Conservation (phyloP, 2,888 invertebrate species). For the Orchestes rusci region DNA sequence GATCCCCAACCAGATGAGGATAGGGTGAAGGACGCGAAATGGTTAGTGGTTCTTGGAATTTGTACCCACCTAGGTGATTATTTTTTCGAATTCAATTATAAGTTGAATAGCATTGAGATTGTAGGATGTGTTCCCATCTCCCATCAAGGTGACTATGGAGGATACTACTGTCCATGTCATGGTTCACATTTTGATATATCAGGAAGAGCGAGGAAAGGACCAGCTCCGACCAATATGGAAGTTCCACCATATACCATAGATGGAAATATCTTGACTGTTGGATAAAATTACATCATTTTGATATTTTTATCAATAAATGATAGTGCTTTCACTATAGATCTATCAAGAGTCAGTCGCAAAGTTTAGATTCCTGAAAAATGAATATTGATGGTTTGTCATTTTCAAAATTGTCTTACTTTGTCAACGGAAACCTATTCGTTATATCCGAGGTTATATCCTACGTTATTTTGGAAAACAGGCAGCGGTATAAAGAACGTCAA, state of each 20-base stretch:
- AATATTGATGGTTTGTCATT: too few relatives aligned
- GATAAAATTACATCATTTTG: too few relatives aligned
- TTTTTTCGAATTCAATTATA: too few relatives aligned
- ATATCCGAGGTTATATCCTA: too few relatives aligned
- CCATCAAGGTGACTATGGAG: constrained; percentile 56
- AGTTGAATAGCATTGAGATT: not conserved
- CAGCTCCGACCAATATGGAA: constrained; percentile 64
- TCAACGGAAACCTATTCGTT: too few relatives aligned
- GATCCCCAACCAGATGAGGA: constrained; percentile 51
- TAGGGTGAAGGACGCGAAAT: constrained; percentile 53
- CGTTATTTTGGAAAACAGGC: too few relatives aligned
- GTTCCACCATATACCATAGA: constrained; percentile 57
- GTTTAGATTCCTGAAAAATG: too few relatives aligned
- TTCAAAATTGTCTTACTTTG: too few relatives aligned
- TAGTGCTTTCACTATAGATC: too few relatives aligned
- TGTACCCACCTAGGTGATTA: constrained; percentile 64
- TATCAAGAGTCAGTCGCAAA: too few relatives aligned
- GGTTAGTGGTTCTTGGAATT: constrained; percentile 72
- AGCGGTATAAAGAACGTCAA: too few relatives aligned
- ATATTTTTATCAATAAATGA: not conserved
- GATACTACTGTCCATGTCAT: constrained; percentile 79
- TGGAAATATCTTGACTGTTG: constrained; percentile 52
- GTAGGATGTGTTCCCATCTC: constrained; percentile 71
- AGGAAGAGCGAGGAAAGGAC: constrained; percentile 68
- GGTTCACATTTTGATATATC: constrained; percentile 75